Conservation (phyloP, 2,797 vertebrate genomes). For the Poecilia picta region DNA sequence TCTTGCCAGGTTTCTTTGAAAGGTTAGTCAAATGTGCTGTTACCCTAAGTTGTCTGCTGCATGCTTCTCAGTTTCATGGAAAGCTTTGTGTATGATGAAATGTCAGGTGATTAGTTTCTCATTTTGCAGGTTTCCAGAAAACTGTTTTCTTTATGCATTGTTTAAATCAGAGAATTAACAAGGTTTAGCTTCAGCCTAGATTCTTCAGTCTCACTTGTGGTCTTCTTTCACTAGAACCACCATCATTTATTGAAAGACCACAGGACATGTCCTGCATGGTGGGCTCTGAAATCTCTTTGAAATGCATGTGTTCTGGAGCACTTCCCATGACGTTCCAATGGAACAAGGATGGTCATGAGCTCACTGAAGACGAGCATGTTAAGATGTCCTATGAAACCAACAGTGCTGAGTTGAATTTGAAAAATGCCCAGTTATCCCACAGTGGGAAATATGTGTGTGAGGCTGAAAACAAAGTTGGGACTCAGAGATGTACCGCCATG, state of each 20-base stretch:
- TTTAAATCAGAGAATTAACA: background rate
- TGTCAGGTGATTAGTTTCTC: background rate
- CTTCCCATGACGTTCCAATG: constrained; percentile 90
- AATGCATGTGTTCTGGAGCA: constrained; percentile 90
- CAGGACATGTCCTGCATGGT: constrained; percentile 87
- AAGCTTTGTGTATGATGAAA: background rate
- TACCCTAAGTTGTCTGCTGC: background rate
- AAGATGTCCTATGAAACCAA: constrained; percentile 90
- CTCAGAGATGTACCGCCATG: constrained; percentile 88
- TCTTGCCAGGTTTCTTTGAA: constrained; percentile 87
- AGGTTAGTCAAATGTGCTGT: constrained; percentile 85
- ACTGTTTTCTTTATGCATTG: background rate
- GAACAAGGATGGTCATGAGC: constrained; percentile 90
- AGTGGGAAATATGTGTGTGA: constrained; percentile 92
- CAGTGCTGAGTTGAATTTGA: constrained; percentile 86
- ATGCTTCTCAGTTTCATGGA: constrained; percentile 12
- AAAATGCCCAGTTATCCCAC: constrained; percentile 88
- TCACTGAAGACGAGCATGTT: constrained; percentile 88
- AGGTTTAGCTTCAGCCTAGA: background rate
- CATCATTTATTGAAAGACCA: constrained; percentile 89
- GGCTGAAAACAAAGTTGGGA: constrained; percentile 92
- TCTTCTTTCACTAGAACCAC: constrained; percentile 86
- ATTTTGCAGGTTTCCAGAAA: background rate
- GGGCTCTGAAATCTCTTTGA: constrained; percentile 88
- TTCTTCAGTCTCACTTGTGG: constrained; percentile 47